Conservation (phyloP, 2,797 vertebrate species). For the Thamnophis elegans region DNA sequence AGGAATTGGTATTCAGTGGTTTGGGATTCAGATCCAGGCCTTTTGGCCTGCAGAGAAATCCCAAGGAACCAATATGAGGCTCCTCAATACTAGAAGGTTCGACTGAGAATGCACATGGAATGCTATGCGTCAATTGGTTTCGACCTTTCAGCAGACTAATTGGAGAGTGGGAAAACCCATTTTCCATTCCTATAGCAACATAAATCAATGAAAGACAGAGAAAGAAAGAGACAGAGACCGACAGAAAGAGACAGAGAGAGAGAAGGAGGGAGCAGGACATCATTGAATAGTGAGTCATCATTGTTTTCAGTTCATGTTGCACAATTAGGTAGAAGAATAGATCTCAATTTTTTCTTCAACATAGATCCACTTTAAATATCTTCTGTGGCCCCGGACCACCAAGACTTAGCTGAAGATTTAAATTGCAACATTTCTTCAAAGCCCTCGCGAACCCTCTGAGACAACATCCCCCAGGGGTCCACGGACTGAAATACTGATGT, state of each 20-base stretch:
- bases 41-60: background rate
- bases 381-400: too few species aligned
- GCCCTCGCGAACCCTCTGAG: background rate
- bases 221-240: too few species aligned
- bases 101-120: background rate
- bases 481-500: background rate
- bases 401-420: background rate
- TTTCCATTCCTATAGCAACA: background rate
- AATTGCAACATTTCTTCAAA: background rate
- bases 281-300: background rate
- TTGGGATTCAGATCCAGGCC: background rate
- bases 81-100: background rate
- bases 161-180: background rate
- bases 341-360: background rate
- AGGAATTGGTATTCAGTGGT: background rate
- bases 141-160: background rate
- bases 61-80: background rate
- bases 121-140: background rate
- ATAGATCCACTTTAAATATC: background rate
- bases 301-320: background rate
- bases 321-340: background rate
- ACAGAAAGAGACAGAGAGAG: rapidly evolving
- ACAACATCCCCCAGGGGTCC: background rate
- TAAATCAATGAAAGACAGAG: background rate
- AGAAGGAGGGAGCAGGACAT: too few species aligned